Base-by-base conservation (phyloP, 2,888 invertebrate genomes). In the Polydrusus tereticollis region DNA sequence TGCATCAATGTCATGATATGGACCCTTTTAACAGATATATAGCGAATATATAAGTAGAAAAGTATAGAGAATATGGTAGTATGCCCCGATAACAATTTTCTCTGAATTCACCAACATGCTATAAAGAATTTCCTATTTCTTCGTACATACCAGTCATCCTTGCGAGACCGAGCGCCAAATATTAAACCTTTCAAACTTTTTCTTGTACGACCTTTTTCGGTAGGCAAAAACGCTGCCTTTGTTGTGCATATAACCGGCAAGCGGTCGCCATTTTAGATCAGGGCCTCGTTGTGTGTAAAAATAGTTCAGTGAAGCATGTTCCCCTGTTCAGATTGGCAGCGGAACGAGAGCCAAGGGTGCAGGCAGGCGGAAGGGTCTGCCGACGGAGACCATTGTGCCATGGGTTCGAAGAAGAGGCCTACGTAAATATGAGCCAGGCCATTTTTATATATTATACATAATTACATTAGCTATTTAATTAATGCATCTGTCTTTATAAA, bases 281-380 rank as follows among this genome's bases (percentile, higher is more conserved):
- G 78, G 79, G 80, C 79, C 82, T 82, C 80, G 82, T 82, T 82
- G 82, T 62, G 62, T 83, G 83, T 85, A 84, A 84, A 85, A 85
- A 84, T 84, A 85, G 84, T 83, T 83, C 84, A 84, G 80, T 81
- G 79, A 83, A 83, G 84, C 84, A 83, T 84, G 82, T 82, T 83
- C 83, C 84, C 84, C 83, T 81, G 55, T 45, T 59, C 64, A 82
- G 82, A 83, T 83, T 83, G 83, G 82, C 82, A 82, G 79, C 77
- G 80, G 75, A 74, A 80, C 78, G 81, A 82, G 82, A 82, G 83
- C 36, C 55, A 52, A 55, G 45, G 64, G 72, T 64, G 57, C 14
- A 41, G 26, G 29, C 45, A 45, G 33, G 52, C 69, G 55, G 45
- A 58, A 59, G 67, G 55, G 57, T 58, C 59, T 18, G 59, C 18